Base-by-base conservation (phyloP, 2,797 vertebrate species). In the Podarcis siculus region DNA sequence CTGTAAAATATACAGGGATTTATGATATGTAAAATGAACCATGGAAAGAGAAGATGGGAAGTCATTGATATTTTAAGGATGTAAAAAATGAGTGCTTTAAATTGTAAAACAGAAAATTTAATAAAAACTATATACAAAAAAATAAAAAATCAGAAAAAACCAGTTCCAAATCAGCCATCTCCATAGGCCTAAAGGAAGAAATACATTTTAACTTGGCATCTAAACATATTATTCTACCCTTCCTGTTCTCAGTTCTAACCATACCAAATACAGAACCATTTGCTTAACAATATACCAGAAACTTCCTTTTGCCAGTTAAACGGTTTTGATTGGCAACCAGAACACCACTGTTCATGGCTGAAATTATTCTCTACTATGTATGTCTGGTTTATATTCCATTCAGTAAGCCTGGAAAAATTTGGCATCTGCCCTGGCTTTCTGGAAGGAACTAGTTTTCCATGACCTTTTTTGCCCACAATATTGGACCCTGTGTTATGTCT, bases 361-460 rank as follows among this genome's bases (percentile, higher is more conserved):
- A 25, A 45, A 1, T 77, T 85, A 5, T 37, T 8, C 32, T 85
- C 83, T 77, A 32, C 64, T 77, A 9, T 85, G 2, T 37, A 19
- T 67, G 55, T 32, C 58, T 66, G 37, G 32, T 64, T 55, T 77
- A 42, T 45, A 58, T 25, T 66, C 15, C 5, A 55, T 17, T 55
- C 21, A 23, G 21, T 72, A 30, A 45, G 42, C 3, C 42, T 83
- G n/a, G 23, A 76, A 61, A 61, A 64, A 76, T 61, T 85, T 84
- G 21, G 49, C 35, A 83, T 17, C 80, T 69, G 49, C 19, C 19
- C 30, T 39, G 23, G 69, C 30, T 75, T 75, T 23, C 27, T 76
- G 73, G 72, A 85, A 85, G 35, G 55, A 85, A 77, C 45, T 10
- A 85, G 15, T 37, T 77, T 85, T 75, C 72, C 71, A 39, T 77